Conservation (phyloP, 2,113 vertebrate species). For the Atherinomorus stipes region DNA sequence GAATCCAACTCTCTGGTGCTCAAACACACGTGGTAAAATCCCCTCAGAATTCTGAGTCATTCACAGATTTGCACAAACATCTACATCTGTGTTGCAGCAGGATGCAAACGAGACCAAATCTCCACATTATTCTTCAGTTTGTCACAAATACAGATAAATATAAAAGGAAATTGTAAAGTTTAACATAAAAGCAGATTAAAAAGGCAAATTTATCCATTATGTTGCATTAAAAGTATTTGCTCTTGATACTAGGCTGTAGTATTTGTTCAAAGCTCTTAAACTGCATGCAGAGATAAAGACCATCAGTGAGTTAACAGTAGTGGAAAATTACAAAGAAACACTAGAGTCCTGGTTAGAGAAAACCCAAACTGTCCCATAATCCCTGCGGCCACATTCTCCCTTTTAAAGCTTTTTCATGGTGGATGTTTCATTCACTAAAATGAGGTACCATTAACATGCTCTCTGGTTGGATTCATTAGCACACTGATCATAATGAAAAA, state of each 20-base stretch:
- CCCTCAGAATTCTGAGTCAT: too few species aligned
- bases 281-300: slow-evolving; percentile 1
- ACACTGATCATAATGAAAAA: slow-evolving; percentile 61
- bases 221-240: not conserved
- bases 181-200: too few species aligned
- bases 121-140: too few species aligned
- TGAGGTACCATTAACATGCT: slow-evolving; percentile 52
- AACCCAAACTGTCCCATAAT: slow-evolving; percentile 19
- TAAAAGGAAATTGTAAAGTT: too few species aligned
- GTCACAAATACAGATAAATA: too few species aligned
- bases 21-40: not conserved
- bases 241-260: not conserved
- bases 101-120: too few species aligned
- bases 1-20: not conserved
- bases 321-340: not conserved
- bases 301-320: not conserved
- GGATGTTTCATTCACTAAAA: slow-evolving; percentile 49
- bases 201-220: too few species aligned
- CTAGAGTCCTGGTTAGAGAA: slow-evolving; percentile 13
- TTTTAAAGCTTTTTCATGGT: slow-evolving; percentile 43
- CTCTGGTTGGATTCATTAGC: slow-evolving; percentile 64
- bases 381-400: slow-evolving; percentile 32
- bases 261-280: not conserved
- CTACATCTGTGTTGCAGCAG: too few species aligned
- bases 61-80: too few species aligned